phyloP scores from a whole-genome alignment of 2,888 invertebrate genomes.

The Pediacus dermestoides region DNA sequence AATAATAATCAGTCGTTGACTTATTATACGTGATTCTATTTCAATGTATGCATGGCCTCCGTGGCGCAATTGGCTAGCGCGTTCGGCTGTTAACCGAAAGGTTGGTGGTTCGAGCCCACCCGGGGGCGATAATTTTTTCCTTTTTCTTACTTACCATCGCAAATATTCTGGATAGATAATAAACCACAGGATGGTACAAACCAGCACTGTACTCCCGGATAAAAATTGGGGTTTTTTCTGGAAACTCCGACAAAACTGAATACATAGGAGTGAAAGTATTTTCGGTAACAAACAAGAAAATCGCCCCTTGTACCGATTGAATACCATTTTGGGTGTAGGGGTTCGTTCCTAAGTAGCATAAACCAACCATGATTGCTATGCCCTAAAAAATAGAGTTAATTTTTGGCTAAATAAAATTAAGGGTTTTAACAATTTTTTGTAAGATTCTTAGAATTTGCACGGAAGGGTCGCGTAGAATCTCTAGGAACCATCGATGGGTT shows the following conservation, averaged over 20 bases:
- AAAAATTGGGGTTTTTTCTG: conserved; percentile 75
- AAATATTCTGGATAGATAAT: conserved; percentile 75
- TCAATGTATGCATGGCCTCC: conserved; percentile 54
- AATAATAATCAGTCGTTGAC: too few species aligned
- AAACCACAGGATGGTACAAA: conserved; percentile 73
- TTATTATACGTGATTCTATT: too few species aligned
- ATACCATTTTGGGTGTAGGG: conserved; percentile 74
- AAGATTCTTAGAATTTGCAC: conserved; percentile 71
- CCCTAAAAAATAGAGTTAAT: conserved; percentile 49
- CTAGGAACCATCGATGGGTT: conserved; percentile 68
- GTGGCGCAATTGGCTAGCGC: conserved; percentile 97
- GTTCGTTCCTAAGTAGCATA: conserved; percentile 78
- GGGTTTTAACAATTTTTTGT: conserved; percentile 70
- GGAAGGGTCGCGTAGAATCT: conserved; percentile 75
- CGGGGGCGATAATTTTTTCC: conserved; percentile 68
- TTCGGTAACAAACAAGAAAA: conserved; percentile 85
- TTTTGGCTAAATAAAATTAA: conserved; percentile 1
- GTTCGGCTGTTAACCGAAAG: conserved; percentile 99
- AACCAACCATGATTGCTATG: conserved; percentile 73
- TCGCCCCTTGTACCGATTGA: conserved; percentile 81
- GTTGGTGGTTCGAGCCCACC: conserved; percentile 98
- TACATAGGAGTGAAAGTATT: conserved; percentile 92
- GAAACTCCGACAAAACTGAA: conserved; percentile 79
- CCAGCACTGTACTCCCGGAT: conserved; percentile 79
- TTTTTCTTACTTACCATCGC: conserved; percentile 64